Evolutionary conservation across 2,888 invertebrate species (phyloP).

Genomic region (Pharmacophagus antenor): DNA sequence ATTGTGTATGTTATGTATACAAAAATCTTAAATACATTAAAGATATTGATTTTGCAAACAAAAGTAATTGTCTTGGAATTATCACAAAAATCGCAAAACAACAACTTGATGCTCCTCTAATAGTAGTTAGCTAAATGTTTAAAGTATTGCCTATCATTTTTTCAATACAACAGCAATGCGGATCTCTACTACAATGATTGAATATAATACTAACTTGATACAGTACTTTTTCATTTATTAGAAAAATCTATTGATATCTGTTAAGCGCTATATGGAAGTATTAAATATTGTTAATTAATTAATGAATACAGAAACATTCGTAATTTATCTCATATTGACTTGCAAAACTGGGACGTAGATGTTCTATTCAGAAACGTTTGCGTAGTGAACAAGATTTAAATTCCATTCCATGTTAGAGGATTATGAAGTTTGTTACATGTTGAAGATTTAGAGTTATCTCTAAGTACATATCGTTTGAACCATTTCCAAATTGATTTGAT

Average conservation of each 20-base stretch:
- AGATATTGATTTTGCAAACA: no score
- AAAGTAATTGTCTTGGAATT: no score
- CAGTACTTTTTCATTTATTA: not conserved
- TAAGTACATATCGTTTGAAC: not conserved
- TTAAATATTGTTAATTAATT: not conserved
- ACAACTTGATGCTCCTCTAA: no score
- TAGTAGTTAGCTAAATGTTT: no score
- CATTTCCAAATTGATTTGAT: slow-evolving; percentile 1
- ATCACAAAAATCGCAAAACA: no score
- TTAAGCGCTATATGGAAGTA: not conserved
- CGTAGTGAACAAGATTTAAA: slow-evolving; percentile 11
- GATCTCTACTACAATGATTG: not conserved
- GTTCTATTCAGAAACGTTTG: slow-evolving; percentile 13
- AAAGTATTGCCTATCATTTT: no score
- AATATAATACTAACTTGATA: not conserved
- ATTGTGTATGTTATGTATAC: no score
- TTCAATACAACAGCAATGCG: not conserved
- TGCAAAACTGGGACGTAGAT: slow-evolving; percentile 5
- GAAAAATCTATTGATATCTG: not conserved
- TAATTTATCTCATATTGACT: not conserved
- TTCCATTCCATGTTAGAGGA: slow-evolving; percentile 18
- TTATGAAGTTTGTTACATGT: slow-evolving; percentile 15
- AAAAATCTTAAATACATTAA: no score
- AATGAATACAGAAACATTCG: not conserved
- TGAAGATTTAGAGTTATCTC: slow-evolving; percentile 10